These are phyloP conservation scores for Emydocephalus ijimae DNA, from an alignment of 2,113 vertebrate species.

Conservation along the genomic window DNA sequence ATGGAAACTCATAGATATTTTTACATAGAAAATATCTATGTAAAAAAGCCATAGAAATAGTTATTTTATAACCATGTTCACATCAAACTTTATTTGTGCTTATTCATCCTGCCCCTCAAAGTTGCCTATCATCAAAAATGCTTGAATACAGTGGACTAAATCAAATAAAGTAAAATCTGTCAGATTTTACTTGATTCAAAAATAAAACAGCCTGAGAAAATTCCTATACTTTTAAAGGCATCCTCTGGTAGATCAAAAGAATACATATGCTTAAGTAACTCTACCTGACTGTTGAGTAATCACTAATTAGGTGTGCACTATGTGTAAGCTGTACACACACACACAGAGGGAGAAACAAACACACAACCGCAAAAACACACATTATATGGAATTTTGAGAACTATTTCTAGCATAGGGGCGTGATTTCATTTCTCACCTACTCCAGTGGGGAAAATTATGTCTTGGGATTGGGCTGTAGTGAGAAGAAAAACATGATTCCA, in stretches of 20 bases:
- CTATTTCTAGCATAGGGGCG: neutral
- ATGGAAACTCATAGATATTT: neutral
- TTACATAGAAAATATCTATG: too few species aligned
- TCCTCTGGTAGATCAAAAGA: neutral
- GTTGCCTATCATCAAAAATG: neutral
- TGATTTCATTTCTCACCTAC: neutral
- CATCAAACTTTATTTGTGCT: neutral
- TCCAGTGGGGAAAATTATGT: neutral
- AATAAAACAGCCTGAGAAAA: neutral
- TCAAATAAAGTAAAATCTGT: neutral
- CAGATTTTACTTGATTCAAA: neutral
- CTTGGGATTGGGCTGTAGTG: neutral
- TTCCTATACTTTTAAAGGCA: neutral
- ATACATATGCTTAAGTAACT: neutral
- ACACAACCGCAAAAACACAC: too few species aligned
- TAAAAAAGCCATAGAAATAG: neutral
- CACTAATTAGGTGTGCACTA: neutral
- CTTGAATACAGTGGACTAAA: neutral
- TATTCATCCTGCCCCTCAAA: neutral
- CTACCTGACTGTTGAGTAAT: neutral
- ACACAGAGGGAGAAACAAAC: too few species aligned
- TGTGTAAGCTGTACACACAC: too few species aligned
- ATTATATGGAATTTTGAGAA: neutral
- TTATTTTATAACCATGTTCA: neutral
- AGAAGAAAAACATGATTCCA: neutral